phyloP scores from a whole-genome alignment of 2,797 vertebrate genomes.

The Melanitta fusca region DNA sequence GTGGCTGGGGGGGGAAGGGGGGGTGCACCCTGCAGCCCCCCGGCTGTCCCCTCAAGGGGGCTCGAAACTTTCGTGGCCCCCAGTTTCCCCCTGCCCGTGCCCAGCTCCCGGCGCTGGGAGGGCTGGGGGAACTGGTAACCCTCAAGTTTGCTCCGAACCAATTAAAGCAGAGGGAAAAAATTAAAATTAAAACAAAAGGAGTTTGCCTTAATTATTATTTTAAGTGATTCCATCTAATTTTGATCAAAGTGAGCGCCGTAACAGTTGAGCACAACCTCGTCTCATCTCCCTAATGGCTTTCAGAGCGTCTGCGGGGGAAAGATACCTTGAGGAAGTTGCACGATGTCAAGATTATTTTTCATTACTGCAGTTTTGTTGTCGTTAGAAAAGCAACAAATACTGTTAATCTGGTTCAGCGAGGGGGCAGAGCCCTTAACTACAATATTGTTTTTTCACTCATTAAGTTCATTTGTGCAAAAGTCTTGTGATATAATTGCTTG shows the following conservation, averaged over 20 bases:
- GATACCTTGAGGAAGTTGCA: slow-evolving; percentile 61
- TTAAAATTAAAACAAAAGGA: not conserved
- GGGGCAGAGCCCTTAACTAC: slow-evolving; percentile 61
- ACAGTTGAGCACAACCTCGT: not conserved
- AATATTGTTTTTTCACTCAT: slow-evolving; percentile 24
- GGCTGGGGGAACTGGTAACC: not conserved
- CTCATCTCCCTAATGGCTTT: slow-evolving; percentile 58
- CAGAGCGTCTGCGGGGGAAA: slow-evolving; percentile 26
- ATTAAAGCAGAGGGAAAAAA: not conserved
- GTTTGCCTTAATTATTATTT: slow-evolving; percentile 24
- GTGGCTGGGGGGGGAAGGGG: no score
- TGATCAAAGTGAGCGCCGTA: slow-evolving; percentile 14
- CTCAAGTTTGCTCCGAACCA: not conserved
- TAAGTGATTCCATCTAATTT: slow-evolving; percentile 15
- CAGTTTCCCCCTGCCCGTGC: not conserved
- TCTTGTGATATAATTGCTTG: not conserved
- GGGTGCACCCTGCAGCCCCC: no score
- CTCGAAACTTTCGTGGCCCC: not conserved
- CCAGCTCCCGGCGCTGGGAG: not conserved
- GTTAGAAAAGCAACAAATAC: slow-evolving; percentile 68
- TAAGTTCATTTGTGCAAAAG: slow-evolving; percentile 55
- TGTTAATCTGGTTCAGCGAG: slow-evolving; percentile 72
- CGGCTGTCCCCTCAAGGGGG: not conserved
- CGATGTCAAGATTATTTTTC: slow-evolving; percentile 69
- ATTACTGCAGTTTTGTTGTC: slow-evolving; percentile 45